A percentile compares a stretch with the other conserved stretches of the same genome.
These are phyloP conservation scores for Chymomyza costata DNA, from an alignment of 1,140 invertebrate genomes.

Conservation along the genomic window DNA sequence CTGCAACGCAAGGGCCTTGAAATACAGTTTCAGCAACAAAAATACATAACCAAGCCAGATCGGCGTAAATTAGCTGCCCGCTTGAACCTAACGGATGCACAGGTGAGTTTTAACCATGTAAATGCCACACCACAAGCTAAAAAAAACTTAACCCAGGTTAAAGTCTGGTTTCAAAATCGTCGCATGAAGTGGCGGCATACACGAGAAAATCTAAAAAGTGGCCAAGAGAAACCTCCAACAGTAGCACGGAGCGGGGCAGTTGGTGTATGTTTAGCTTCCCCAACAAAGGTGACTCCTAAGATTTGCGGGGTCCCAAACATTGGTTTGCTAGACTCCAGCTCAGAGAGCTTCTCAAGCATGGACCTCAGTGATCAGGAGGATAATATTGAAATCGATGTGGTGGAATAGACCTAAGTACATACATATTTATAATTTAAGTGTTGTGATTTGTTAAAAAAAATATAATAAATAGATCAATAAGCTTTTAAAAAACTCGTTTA, in stretches of 20 bases:
- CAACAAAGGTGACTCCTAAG: too few relatives aligned
- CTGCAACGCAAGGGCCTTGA: slow-evolving; percentile 95
- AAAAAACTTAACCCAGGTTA: slow-evolving; percentile 80
- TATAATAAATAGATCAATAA: too few relatives aligned
- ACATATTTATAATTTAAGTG: background rate
- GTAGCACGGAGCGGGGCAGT: slow-evolving; percentile 15
- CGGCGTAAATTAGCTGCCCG: slow-evolving; percentile 96
- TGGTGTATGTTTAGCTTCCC: too few relatives aligned
- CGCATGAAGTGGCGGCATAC: slow-evolving; percentile 95
- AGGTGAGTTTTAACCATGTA: slow-evolving; percentile 79
- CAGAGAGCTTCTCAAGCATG: slow-evolving; percentile 49
- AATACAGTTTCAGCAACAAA: slow-evolving; percentile 95
- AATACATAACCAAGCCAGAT: slow-evolving; percentile 98
- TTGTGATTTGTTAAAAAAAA: too few relatives aligned
- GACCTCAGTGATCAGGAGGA: slow-evolving; percentile 47
- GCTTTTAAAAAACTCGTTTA: too few relatives aligned
- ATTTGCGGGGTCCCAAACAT: background rate
- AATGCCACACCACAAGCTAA: background rate
- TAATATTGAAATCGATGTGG: slow-evolving; percentile 77
- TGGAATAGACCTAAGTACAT: slow-evolving; percentile 41
- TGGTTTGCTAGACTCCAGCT: slow-evolving; percentile 42
- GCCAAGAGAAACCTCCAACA: slow-evolving; percentile 55
- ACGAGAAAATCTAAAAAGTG: slow-evolving; percentile 79
- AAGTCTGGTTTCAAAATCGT: slow-evolving; percentile 96
- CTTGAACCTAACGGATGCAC: slow-evolving; percentile 94